phyloP scores from a whole-genome alignment of 1,140 invertebrate genomes.

The Saxidomus purpurata region DNA sequence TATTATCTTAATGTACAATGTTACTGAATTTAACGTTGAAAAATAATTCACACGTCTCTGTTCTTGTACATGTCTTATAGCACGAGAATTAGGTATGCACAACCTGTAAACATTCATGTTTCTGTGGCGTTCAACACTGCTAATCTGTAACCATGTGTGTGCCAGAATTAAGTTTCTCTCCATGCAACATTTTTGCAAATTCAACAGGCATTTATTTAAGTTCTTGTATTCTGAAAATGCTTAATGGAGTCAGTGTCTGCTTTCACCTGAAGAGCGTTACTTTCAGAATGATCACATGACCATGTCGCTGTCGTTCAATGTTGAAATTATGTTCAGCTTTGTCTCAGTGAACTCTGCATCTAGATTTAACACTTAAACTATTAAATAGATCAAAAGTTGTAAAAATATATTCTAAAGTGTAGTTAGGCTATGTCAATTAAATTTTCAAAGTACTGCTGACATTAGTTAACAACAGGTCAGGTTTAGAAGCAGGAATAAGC shows the following conservation, averaged over 20 bases:
- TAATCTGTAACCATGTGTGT: conserved; percentile 39
- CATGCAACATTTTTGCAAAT: background rate
- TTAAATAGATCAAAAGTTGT: no score
- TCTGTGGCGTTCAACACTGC: conserved; percentile 12
- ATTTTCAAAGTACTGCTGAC: no score
- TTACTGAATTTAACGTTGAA: background rate
- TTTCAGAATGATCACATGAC: no score
- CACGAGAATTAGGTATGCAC: conserved; percentile 60
- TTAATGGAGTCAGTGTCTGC: background rate
- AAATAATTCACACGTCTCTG: background rate
- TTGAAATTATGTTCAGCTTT: no score
- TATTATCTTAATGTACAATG: no score
- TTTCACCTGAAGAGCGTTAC: background rate
- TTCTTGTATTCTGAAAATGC: background rate
- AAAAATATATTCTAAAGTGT: no score
- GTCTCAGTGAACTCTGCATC: no score
- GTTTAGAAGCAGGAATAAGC: no score
- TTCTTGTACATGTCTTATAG: conserved; percentile 39
- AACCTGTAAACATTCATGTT: conserved; percentile 8
- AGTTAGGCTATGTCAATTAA: no score
- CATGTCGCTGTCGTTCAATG: no score
- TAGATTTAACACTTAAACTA: no score
- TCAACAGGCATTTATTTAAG: background rate
- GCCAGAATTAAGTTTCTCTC: background rate
- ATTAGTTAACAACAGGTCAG: no score